Base-by-base conservation (phyloP, 2,113 vertebrate species). In the Smithornis capensis region DNA sequence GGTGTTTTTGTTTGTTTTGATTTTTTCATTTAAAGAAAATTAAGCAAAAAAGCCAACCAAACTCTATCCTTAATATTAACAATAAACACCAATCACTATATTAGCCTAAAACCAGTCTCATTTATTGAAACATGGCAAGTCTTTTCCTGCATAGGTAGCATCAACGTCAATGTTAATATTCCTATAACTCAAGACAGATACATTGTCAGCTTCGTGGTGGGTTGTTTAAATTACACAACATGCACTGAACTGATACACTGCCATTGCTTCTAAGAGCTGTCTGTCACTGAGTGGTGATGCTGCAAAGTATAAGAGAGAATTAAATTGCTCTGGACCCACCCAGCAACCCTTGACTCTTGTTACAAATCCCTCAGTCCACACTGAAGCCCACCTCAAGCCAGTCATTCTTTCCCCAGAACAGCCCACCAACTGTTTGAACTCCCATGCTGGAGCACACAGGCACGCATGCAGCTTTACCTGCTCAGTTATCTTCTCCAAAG, bases 391-490 rank as follows among this genome's bases (percentile, higher is more conserved):
- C 11, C 38, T 67, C 69, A 33, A 24, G 62, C 24, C 52, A 29
- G 35, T 19, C 28, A 27, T 24, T 63, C 29, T 38, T 70, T 8
- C 42, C 38, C 15, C 33, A 50, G 21, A 65, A 40, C 12, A 84
- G 69, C 38, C 21, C 33, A 53, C 8, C 16, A 47, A 33, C 0
- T 40, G 40, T 13, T 40, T 9, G 40, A 40, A 40, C 40, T 40
- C 40, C 40, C 40, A 1, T 16, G 31, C 23, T 84, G 55, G 10
- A 75, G 31, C 22, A 82, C 47, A 56, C 7, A 4, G n/a, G 17
- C 11, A 2, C 2, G 0, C 0, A 0, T 4, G 38, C 31, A 75
- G 19, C 33, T 79, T 59, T 62, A 27, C 33, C 27, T 81, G n/a
- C 16, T 83, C 12, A 3, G 8, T 52, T 52, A 19, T 19, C 21